Evolutionary conservation across 2,888 invertebrate species (phyloP), one percentile per base, ranked within the genome.

Genomic region (Thyatira batis): DNA sequence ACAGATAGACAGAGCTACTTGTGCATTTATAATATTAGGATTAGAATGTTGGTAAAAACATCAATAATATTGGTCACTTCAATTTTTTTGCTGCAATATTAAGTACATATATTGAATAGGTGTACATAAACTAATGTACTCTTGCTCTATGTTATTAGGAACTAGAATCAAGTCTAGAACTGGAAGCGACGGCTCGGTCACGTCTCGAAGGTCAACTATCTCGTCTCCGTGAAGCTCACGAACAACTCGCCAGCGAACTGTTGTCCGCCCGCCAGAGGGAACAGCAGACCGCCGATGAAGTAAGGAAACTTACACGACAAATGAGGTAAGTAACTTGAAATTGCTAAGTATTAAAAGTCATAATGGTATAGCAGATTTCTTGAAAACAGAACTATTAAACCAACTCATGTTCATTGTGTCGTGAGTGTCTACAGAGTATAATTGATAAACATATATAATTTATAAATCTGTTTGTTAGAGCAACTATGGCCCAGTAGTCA

Each of bases 151-250:
- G 2, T 27, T 10, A 8, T 11, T 65, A 90, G 89, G 98, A 99
- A 78, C 86, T 98, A 55, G 98, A 99, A 82, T 97, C 97, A 1
- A 96, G 96, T 72, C 87, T 98, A 52, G 98, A 98, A 65, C 92
- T 98, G 66, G 98, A 99, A 77, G 95, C 96, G 73, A 97, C 98
- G 0, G 96, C 97, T 0, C 95, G 96, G 65, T 94, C 95, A 0
- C 94, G 98, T n/a, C 92, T 98, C 5, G 98, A 99, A 89, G 97
- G 95, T 0, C 94, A 94, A 74, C 89, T 93, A 67, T 78, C 92
- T 0, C 80, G 92, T 0, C 77, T 91, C 57, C 73, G 90, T 0
- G 91, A 89, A 57, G 87, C 88, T 8, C 90, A 88, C 75, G 88
- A 82, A 55, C 90, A 91, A 70, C 82, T 89, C 1, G 87, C 89